Base-by-base conservation (phyloP, 2,797 vertebrate species). In the Oreochromis grahami region DNA sequence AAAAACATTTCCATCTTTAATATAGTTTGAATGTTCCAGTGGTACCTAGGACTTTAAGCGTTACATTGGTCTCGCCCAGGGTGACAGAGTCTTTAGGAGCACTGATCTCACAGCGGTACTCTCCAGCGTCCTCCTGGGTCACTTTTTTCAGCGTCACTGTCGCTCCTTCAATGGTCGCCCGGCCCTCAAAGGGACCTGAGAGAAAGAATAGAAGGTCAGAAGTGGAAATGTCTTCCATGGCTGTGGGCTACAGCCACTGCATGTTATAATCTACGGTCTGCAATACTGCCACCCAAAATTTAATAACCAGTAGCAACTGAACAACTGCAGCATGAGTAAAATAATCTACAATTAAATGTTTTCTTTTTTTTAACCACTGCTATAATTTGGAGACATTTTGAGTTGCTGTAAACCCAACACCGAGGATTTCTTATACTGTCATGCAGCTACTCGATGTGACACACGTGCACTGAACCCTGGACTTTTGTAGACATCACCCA, bases 61-160 rank as follows among this genome's bases (percentile, higher is more conserved):
- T 97, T 92, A 99, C 84, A 2, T 96, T 97, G 81, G 97, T 96
- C 92, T 99, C 98, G 88, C 97, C 97, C 85, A 99, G 94, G 55
- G 4, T 97, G 15, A 96, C 88, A 5, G 93, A 48, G 93, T 99
- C 98, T 0, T 84, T 84, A 3, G 96, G 95, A n/a, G 97, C 97
- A 4, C 97, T 98, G 91, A 99, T 96, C 96, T 99, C 98, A 41
- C 98, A 99, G 26, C 98, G 98, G 79, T 99, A 99, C 78, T 97
- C 96, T 4, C 98, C 98, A 0, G 98, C 97, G 52, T 99, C 98
- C 8, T 91, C 96, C 94, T 97, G 97, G 38, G 97, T 99, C 84
- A 98, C 98, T 53, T 91, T 95, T 26, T 65, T 93, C 85, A 99
- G 96, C 4, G 91, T 96, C 82, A 99, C 97, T 12, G 97, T 98